Evolutionary conservation across 1,140 invertebrate species (phyloP), one percentile per base, ranked within the genome.

Genomic region (Drosophila cardini): DNA sequence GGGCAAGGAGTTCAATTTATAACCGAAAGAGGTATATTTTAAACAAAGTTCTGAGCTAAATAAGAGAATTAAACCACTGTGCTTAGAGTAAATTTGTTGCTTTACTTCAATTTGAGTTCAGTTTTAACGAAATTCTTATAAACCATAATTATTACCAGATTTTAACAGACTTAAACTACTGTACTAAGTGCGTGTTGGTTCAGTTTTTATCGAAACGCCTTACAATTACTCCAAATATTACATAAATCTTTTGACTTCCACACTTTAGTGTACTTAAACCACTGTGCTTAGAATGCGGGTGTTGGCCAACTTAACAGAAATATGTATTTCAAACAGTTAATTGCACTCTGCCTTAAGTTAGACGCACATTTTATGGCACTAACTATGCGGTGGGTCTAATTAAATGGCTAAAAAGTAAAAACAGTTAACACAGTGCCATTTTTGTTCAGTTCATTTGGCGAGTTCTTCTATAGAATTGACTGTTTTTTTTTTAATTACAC

Each of bases 401-500:
- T 85, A 86, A 86, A 58, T 56, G 67, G 9, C 67, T 58, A 86
- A 78, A 82, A 75, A 71, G 21, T 13, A 13, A 16, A 30, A 56
- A 8, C 13, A 58, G 34, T 43, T 30, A 55, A 4, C 9, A 6
- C 38, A 40, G 38, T 13, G n/a, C n/a, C n/a, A n/a, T n/a, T n/a
- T n/a, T n/a, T n/a, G n/a, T n/a, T n/a, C 38, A 40, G 38, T 40
- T 40, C n/a, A 40, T 40, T 40, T 40, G 38, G 46, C 63, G n/a
- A 34, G 10, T 15, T 80, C 78, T 78, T 75, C 78, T 68, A 61
- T 58, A 53, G 62, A 65, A 26, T 26, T 26, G 21, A 26, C 21
- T 26, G 21, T 13, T n/a, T 56, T 77, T 76, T 68, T 72, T 68
- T 86, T 86, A 86, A 86, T 86, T 86, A 87, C 79, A 86, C 64